A percentile compares a stretch with the other conserved stretches of the same genome.
phyloP scores from a whole-genome alignment of 2,888 invertebrate species.

The Eristalinus sepulchralis region DNA sequence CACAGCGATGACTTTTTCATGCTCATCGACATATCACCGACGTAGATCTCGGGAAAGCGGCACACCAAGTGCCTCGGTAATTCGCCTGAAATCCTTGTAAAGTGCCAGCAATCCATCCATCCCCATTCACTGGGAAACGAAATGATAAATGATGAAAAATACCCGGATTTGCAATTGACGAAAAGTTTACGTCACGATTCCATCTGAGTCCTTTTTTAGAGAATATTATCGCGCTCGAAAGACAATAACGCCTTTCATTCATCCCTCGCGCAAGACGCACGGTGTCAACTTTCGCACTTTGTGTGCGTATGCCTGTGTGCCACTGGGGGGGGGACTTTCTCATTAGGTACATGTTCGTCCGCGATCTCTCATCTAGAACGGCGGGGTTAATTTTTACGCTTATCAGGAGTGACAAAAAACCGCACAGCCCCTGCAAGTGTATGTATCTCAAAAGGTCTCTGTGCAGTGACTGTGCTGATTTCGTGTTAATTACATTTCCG shows the following conservation, averaged over 20 bases:
- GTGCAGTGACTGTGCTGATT: constrained; percentile 62
- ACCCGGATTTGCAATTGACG: constrained; percentile 80
- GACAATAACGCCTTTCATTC: constrained; percentile 33
- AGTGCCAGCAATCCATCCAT: constrained; percentile 59
- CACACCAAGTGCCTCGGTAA: constrained; percentile 54
- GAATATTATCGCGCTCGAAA: constrained; percentile 54
- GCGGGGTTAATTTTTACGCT: constrained; percentile 51
- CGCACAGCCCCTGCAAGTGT: constrained; percentile 22
- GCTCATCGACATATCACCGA: constrained; percentile 22
- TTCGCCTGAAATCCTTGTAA: constrained; percentile 63
- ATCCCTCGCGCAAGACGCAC: neutral
- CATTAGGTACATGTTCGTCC: constrained; percentile 57
- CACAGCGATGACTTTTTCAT: constrained; percentile 43
- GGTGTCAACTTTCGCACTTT: neutral
- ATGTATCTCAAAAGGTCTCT: constrained; percentile 24
- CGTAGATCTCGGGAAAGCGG: constrained; percentile 53
- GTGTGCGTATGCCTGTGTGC: neutral
- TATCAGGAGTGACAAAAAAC: constrained; percentile 2
- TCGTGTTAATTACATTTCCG: constrained; percentile 64
- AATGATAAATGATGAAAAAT: constrained; percentile 81
- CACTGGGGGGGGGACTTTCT: constrained; percentile 50
- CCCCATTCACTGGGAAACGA: constrained; percentile 71
- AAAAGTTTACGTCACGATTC: constrained; percentile 70
- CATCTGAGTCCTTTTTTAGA: constrained; percentile 66
- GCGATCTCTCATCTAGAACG: constrained; percentile 35